Base-by-base conservation (phyloP, 2,888 invertebrate species). In the Rhagium mordax region DNA sequence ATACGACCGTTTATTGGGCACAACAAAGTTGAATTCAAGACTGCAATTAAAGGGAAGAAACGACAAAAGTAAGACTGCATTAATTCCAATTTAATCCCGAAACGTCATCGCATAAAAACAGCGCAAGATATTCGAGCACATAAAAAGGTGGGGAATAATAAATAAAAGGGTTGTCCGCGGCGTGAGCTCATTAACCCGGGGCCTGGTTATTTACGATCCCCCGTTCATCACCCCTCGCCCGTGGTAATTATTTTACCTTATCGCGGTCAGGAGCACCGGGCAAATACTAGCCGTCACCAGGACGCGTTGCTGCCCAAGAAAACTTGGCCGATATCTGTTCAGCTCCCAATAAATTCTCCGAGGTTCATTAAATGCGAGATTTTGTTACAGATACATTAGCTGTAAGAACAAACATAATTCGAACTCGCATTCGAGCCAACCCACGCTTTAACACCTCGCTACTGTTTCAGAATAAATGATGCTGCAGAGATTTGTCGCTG, bases 341-440 rank as follows among this genome's bases (percentile, higher is more conserved):
- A 77, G 75, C 80, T 74, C 70, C 81, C 82, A 80, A 84, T 84
- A 84, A 84, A 84, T 84, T 80, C 74, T 79, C 78, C 72, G 71
- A 74, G 81, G 81, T 85, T 86, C 86, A 86, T 86, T 86, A 86
- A 86, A 86, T 84, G 84, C 80, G 82, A 86, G 85, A 86, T 86
- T 84, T 85, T 83, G 82, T 82, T 82, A 83, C 84, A 84, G 86
- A 86, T 85, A 86, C 85, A 85, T 86, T 85, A 85, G 85, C 84
- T 81, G 83, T 82, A 84, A 84, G 85, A 85, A 85, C 86, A 85
- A 85, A 85, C 86, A 85, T 86, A 86, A 86, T 85, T 85, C 85
- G 77, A 73, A 53, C 74, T 80, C 81, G 83, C 81, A 78, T 82
- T 79, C 81, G 80, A 78, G 79, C 78, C 84, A 77, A 81, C 85